Conservation (phyloP, 1,140 invertebrate species). For the Drosophila mayri region DNA sequence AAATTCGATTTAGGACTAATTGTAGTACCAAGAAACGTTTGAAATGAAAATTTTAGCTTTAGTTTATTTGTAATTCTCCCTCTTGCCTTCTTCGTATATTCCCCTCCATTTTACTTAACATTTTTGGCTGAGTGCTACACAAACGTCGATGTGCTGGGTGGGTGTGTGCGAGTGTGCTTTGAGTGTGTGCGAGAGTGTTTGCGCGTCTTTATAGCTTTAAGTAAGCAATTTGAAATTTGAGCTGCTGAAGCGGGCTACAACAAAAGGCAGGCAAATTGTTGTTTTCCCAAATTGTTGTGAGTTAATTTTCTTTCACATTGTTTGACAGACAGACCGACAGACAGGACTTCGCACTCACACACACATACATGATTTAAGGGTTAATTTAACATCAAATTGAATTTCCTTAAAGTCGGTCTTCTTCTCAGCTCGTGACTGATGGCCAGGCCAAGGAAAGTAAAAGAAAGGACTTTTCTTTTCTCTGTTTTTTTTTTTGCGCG, state of each 20-base stretch:
- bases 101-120: conserved; percentile 10
- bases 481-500: conserved; percentile 21
- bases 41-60: conserved; percentile 17
- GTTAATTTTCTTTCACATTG: conserved; percentile 73
- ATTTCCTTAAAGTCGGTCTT: conserved; percentile 43
- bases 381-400: conserved; percentile 71
- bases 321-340: conserved; percentile 36
- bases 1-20: background rate
- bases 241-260: conserved; percentile 46
- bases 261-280: conserved; percentile 22
- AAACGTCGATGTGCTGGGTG: conserved; percentile 14
- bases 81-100: conserved; percentile 20
- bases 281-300: conserved; percentile 54
- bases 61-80: conserved; percentile 56
- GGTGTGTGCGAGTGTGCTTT: conserved; percentile 21
- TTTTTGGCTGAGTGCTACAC: conserved; percentile 69
- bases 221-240: conserved; percentile 82
- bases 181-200: conserved; percentile 39
- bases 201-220: conserved; percentile 75
- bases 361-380: conserved; percentile 64
- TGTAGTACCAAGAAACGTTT: background rate
- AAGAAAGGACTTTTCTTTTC: conserved; percentile 31
- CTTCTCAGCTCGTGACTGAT: conserved; percentile 33
- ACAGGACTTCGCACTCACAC: background rate
- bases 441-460: conserved; percentile 47